Evolutionary conservation across 2,888 invertebrate species (phyloP).

Genomic region (Norana najaformis): DNA sequence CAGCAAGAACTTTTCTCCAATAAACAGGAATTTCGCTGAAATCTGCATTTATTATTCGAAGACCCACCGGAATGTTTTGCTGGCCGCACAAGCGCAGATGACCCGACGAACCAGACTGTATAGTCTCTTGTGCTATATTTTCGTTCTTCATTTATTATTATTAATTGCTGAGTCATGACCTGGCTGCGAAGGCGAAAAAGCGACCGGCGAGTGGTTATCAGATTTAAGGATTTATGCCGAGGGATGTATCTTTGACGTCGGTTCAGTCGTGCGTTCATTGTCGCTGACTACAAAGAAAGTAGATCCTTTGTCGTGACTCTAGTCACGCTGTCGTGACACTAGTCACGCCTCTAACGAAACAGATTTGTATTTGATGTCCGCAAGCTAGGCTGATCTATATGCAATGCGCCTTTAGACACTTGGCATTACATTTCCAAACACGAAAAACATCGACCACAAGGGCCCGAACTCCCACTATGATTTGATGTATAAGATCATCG

Average conservation of each 20-base stretch:
- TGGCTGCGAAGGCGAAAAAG: neutral
- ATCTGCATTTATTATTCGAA: constrained; percentile 13
- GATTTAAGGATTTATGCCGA: neutral
- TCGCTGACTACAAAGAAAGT: neutral
- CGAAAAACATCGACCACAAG: neutral
- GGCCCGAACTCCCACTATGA: neutral
- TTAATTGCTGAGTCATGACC: neutral
- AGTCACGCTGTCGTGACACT: constrained; percentile 7
- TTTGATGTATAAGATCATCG: neutral
- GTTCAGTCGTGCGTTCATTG: neutral
- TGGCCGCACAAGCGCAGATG: neutral
- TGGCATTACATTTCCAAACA: neutral
- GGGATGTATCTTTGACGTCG: neutral
- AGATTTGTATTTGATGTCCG: neutral
- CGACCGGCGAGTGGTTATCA: neutral
- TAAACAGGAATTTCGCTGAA: neutral
- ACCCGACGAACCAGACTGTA: neutral
- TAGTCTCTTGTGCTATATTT: neutral
- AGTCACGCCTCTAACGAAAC: neutral
- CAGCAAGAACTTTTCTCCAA: neutral
- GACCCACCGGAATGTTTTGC: neutral
- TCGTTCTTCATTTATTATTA: neutral
- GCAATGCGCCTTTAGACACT: neutral
- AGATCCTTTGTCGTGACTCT: neutral
- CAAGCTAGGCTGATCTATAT: constrained; percentile 13